Evolutionary conservation across 1,140 invertebrate species (phyloP).

Genomic region (Arctopsyche grandis): DNA sequence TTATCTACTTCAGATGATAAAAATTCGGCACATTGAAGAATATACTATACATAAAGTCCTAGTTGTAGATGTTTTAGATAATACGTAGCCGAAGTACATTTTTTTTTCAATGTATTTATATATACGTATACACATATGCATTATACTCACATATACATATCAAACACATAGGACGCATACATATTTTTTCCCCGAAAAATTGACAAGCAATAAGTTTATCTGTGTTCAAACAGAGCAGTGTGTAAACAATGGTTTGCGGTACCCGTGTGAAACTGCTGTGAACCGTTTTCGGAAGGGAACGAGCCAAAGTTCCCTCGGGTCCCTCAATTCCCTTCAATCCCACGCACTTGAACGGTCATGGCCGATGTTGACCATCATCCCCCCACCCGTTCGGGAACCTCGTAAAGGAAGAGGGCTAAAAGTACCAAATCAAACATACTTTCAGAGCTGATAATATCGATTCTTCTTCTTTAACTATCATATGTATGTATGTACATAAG

Average conservation of each 20-base stretch:
- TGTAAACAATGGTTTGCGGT: not conserved
- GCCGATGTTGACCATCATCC: too few species aligned
- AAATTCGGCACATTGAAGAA: too few species aligned
- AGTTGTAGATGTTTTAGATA: too few species aligned
- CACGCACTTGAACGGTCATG: conserved; percentile 10
- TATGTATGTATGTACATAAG: too few species aligned
- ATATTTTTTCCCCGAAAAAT: not conserved
- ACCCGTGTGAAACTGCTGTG: conserved; percentile 19
- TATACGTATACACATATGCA: not conserved
- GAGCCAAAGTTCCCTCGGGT: not conserved
- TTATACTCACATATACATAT: too few species aligned
- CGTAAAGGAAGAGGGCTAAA: not conserved
- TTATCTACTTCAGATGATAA: too few species aligned
- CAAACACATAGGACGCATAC: too few species aligned
- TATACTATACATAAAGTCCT: too few species aligned
- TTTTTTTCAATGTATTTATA: not conserved
- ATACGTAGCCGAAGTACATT: too few species aligned
- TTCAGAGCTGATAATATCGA: too few species aligned
- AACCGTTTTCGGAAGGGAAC: conserved; percentile 8
- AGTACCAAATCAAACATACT: not conserved
- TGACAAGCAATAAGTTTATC: not conserved
- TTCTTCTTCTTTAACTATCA: too few species aligned
- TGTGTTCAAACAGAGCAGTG: not conserved
- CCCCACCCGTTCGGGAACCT: too few species aligned
- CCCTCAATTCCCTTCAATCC: not conserved